Base-by-base conservation (phyloP, 2,797 vertebrate species). In the Trematomus bernacchii region DNA sequence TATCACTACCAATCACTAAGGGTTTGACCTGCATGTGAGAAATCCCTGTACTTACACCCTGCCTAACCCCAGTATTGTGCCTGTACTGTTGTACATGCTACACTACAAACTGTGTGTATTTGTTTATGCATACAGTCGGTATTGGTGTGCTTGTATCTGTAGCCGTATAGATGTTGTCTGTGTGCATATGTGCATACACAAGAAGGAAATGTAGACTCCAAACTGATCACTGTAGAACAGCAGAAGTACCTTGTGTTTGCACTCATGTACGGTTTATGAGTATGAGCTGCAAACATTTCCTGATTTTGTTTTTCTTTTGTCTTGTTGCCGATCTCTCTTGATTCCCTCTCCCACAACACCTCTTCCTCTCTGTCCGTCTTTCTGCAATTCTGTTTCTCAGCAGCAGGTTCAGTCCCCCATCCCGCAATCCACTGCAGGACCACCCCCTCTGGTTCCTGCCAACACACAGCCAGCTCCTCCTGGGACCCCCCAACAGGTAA, bases 361-460 rank as follows among this genome's bases (percentile, higher is more conserved):
- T 79, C 52, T 63, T 66, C 73, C 44, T 57, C 50, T 84, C 76
- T 85, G 43, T 85, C 75, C 75, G 46, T 78, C 62, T 84, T 64
- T 71, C 65, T 76, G 40, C 77, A 9, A 71, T 71, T 87, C 66
- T 79, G 47, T 82, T 75, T 74, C 85, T 71, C 57, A 72, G 80
- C 89, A 92, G 86, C 90, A 96, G 94, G 91, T 93, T 70, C 96
- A 96, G 87, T 84, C 92, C 42, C 93, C 95, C 51, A 89, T 93
- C 23, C 88, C 96, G 12, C 96, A 93, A 71, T 91, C 73, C 76
- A 87, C 77, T 53, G 87, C 92, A 73, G 94, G 84, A 72, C 76
- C 95, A 68, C 76, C 95, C 69, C 89, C 95, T 0, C 44, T 92
- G 80, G 89, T 82, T 15, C 88, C 95, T 53, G 66, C 76, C 43